Evolutionary conservation across 1,140 invertebrate genomes (phyloP).

Genomic region (Grapholita molesta): DNA sequence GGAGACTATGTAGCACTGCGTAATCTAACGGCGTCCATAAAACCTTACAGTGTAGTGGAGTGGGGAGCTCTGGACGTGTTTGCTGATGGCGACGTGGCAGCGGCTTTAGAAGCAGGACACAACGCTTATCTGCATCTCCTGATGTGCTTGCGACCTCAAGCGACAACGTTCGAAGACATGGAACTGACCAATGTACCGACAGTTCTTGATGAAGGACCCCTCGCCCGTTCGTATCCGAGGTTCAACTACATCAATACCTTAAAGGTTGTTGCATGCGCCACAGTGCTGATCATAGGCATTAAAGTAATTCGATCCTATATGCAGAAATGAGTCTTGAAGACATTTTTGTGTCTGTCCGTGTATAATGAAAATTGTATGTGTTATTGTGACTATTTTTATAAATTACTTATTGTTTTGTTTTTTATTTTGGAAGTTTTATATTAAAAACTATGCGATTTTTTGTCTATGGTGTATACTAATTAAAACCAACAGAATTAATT

Average conservation of each 20-base stretch:
- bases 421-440: background rate
- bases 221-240: constrained; percentile 36
- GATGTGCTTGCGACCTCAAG: constrained; percentile 61
- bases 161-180: constrained; percentile 55
- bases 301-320: constrained; percentile 36
- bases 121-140: constrained; percentile 55
- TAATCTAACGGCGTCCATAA: constrained; percentile 26
- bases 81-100: constrained; percentile 59
- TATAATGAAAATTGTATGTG: background rate
- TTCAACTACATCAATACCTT: constrained; percentile 39
- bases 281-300: constrained; percentile 41
- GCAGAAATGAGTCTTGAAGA: constrained; percentile 10
- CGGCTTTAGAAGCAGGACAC: constrained; percentile 62
- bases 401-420: background rate
- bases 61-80: constrained; percentile 65
- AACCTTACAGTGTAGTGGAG: constrained; percentile 34
- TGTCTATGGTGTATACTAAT: too few relatives aligned
- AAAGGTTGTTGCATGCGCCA: constrained; percentile 28
- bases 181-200: constrained; percentile 39
- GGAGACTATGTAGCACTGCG: constrained; percentile 56
- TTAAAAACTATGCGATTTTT: background rate
- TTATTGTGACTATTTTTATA: background rate
- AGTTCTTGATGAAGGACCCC: constrained; percentile 32
- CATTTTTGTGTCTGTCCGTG: background rate
- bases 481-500: too few relatives aligned